Percentiles rank a stretch among this genome's conserved stretches.
Conservation (phyloP, 2,888 invertebrate genomes). For the Athetis lepigone region DNA sequence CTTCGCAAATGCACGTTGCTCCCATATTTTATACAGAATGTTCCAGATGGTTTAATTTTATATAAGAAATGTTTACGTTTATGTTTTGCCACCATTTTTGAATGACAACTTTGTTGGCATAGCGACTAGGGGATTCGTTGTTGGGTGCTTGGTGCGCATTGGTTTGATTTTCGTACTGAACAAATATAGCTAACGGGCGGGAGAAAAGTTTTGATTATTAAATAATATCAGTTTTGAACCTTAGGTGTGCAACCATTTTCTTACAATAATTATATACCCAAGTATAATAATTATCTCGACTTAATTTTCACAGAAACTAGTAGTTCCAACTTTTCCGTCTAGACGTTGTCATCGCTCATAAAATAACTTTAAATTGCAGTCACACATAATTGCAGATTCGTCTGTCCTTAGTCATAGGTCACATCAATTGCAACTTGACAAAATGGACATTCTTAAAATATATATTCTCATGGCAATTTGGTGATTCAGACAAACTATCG, state of each 20-base stretch:
- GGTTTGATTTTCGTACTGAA: no score
- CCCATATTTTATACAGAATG: conserved; percentile 34
- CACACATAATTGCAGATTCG: conserved; percentile 9
- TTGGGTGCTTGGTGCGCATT: no score
- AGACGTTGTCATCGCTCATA: conserved; percentile 23
- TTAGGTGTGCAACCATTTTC: no score
- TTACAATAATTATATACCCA: no score
- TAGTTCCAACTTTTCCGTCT: conserved; percentile 14
- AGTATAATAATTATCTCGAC: not conserved
- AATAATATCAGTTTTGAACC: no score
- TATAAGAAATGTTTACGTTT: conserved; percentile 36
- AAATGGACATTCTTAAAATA: conserved; percentile 2
- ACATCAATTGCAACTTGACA: not conserved
- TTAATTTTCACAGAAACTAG: not conserved
- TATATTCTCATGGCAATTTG: conserved; percentile 22
- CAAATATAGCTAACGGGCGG: no score
- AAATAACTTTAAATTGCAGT: conserved; percentile 16
- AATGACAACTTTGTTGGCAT: conserved; percentile 4
- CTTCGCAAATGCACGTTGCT: conserved; percentile 39
- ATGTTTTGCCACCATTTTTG: conserved; percentile 18
- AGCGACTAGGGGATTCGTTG: not conserved
- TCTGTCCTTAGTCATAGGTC: not conserved
- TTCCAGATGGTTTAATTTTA: conserved; percentile 52
- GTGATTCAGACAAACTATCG: conserved; percentile 22
- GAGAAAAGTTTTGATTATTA: no score